phyloP scores from a whole-genome alignment of 53 echinoderm and acorn worm genomes.

The Crossaster papposus region DNA sequence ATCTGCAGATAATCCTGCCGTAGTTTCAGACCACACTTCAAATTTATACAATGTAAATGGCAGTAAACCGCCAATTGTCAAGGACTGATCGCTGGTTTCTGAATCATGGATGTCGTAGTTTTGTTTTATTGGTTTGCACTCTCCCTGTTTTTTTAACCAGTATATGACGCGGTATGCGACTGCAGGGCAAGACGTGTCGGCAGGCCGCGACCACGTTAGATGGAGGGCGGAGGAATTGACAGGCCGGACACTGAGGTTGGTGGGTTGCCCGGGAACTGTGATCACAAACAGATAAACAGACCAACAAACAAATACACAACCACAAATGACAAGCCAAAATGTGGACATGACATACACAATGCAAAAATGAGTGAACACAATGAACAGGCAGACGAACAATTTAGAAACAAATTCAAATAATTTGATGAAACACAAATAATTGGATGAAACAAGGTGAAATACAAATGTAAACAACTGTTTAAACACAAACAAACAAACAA shows the following conservation, averaged over 20 bases:
- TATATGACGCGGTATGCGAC: constrained; percentile 56
- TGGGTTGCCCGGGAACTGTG: constrained; percentile 27
- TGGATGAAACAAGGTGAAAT: not conserved
- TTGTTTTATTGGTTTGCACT: not conserved
- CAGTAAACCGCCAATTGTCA: constrained; percentile 25
- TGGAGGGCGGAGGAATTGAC: constrained; percentile 54
- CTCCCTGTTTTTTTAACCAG: not conserved
- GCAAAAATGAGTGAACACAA: not conserved
- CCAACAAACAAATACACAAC: constrained; percentile 13
- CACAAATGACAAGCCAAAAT: not conserved
- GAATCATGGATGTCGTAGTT: not conserved
- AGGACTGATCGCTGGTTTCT: not conserved
- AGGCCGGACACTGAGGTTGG: not conserved
- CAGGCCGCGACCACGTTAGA: constrained; percentile 53
- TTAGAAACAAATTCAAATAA: too few relatives aligned
- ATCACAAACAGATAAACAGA: constrained; percentile 36
- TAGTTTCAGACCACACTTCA: not conserved
- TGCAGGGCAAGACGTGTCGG: constrained; percentile 51
- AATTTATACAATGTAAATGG: constrained; percentile 33
- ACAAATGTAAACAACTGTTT: not conserved
- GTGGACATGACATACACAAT: not conserved
- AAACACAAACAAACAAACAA: constrained; percentile 1
- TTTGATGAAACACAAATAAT: not conserved
- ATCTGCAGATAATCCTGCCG: constrained; percentile 7
- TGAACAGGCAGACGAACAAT: not conserved